A percentile compares a stretch with the other conserved stretches of the same genome.
These are phyloP conservation scores for Idaea aversata DNA, from an alignment of 2,888 invertebrate species.

Conservation along the genomic window DNA sequence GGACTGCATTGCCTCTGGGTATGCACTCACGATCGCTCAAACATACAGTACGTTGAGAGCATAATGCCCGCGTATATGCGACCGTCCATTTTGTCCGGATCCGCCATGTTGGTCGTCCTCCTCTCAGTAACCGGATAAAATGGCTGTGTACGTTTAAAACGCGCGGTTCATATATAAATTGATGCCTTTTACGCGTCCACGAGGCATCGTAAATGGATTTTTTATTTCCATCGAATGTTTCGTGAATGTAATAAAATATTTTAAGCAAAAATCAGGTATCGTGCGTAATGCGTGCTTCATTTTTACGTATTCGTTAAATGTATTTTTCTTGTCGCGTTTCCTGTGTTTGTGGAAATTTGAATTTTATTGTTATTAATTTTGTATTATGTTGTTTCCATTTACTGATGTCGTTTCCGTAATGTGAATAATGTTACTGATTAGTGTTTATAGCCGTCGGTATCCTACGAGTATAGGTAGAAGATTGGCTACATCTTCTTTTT, in stretches of 20 bases:
- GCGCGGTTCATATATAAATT: slow-evolving; percentile 34
- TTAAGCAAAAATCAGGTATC: slow-evolving; percentile 23
- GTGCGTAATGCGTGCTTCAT: slow-evolving; percentile 6
- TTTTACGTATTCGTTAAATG: slow-evolving; percentile 20
- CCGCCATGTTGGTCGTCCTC: slow-evolving; percentile 24
- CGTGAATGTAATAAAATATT: slow-evolving; percentile 44
- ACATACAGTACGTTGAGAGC: slow-evolving; percentile 35
- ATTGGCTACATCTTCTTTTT: too few species aligned
- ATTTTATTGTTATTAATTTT: slow-evolving; percentile 13
- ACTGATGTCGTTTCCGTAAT: not conserved
- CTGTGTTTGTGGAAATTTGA: slow-evolving; percentile 10
- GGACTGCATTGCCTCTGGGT: slow-evolving; percentile 55
- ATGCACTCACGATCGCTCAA: slow-evolving; percentile 53
- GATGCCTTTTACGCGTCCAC: slow-evolving; percentile 46
- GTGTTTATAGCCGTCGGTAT: not conserved
- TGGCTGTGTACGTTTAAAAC: slow-evolving; percentile 29
- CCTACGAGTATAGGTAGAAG: too few species aligned
- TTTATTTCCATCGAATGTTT: slow-evolving; percentile 47
- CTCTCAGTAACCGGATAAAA: slow-evolving; percentile 22
- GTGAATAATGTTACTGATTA: not conserved
- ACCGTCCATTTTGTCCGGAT: slow-evolving; percentile 31
- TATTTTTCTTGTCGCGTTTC: slow-evolving; percentile 16
- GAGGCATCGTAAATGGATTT: slow-evolving; percentile 50
- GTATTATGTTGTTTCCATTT: not conserved
- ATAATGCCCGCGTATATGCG: slow-evolving; percentile 28